A percentile compares a stretch with the other conserved stretches of the same genome.
These are phyloP conservation scores for Ellobium chinense DNA, from an alignment of 2,888 invertebrate genomes.

Conservation along the genomic window DNA sequence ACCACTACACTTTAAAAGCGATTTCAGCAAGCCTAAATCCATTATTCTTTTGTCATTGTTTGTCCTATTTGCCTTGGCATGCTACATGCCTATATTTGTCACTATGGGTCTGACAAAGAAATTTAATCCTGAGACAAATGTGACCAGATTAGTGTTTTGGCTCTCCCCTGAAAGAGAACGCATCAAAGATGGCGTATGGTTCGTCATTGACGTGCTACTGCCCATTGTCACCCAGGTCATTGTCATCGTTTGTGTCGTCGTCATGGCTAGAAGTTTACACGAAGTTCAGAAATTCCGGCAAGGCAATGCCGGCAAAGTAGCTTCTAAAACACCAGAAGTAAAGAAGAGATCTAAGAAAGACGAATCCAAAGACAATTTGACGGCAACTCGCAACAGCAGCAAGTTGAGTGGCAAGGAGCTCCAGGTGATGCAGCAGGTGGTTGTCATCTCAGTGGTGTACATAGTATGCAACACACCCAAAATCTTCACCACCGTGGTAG, in stretches of 20 bases:
- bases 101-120: not conserved
- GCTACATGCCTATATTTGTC: conserved; percentile 2
- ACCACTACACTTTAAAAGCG: conserved; percentile 27
- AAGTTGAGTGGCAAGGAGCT: too few relatives aligned
- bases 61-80: not conserved
- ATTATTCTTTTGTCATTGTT: not conserved
- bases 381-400: too few relatives aligned
- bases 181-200: not conserved
- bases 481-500: too few relatives aligned
- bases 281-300: conserved; percentile 4
- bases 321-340: too few relatives aligned
- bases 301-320: too few relatives aligned
- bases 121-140: not conserved
- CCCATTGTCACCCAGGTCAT: not conserved
- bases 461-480: too few relatives aligned
- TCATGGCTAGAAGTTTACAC: not conserved
- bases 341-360: too few relatives aligned
- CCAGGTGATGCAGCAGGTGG: too few relatives aligned
- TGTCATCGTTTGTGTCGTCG: not conserved
- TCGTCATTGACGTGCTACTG: not conserved
- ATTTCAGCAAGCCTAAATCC: not conserved
- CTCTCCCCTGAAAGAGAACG: not conserved
- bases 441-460: too few relatives aligned
- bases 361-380: too few relatives aligned
- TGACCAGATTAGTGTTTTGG: not conserved